Evolutionary conservation across 2,113 vertebrate species (phyloP), one percentile per base, ranked within the genome.

Genomic region (Monarcha castaneiventris): DNA sequence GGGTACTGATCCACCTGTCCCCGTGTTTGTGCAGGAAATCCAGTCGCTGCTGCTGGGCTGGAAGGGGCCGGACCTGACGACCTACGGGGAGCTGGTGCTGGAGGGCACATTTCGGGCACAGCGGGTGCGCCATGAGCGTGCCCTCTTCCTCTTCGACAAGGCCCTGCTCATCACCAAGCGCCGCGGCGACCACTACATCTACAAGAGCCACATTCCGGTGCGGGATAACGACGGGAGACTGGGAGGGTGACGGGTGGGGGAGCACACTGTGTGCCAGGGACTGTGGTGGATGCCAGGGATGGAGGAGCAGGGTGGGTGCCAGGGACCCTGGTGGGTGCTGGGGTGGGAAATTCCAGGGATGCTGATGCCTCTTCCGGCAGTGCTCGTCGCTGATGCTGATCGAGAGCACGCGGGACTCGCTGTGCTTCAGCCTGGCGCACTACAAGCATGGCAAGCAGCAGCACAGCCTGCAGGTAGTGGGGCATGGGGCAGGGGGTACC

Each of bases 321-420:
- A 10, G 41, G 9, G 20, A 75, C 16, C 13, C n/a, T 0, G 1
- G 11, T 41, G 54, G 11, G 20, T 66, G n/a, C n/a, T 66, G 26
- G 59, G 10, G 10, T 79, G 67, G 48, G 71, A 62, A 62, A 10
- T 54, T 54, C 19, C 26, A 23, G 35, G 32, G 32, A 19, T 69
- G 35, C 41, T 48, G 30, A 84, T 2, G 5, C 20, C 19, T 67
- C 63, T 81, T 58, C 58, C 46, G 48, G 6, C 96, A 99, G 99
- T 99, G 99, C 76, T 99, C 99, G 64, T 99, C 98, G 4, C 94
- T 99, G 90, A 99, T 99, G 99, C 97, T 99, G 84, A 99, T 99
- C 0, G 99, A 99, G 96, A 99, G 98, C 74, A 98, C 99, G 4
- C 98, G 99, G 94, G 99, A 99, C 96, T 99, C 99, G 0, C 98